Base-by-base conservation (phyloP, 2,113 vertebrate genomes). In the Aegotheles bennettii region DNA sequence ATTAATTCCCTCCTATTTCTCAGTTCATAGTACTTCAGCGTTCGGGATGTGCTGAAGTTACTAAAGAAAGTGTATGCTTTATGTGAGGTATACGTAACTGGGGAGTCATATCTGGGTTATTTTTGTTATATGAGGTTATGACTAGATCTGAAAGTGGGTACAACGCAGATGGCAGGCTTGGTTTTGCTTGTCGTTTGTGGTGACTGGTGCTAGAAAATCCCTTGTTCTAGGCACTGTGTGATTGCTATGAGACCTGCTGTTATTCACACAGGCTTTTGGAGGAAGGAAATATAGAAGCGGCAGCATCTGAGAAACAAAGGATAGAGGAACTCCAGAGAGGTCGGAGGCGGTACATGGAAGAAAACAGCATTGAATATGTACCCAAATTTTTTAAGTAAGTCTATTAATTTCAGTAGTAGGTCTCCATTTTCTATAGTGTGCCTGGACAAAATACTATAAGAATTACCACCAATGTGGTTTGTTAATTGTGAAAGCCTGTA, bases 301-400 rank as follows among this genome's bases (percentile, higher is more conserved):
- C 99, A 8, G 96, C 98, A 12, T 95, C 98, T 60, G 99, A 99
- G 82, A 99, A 99, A 82, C 99, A 99, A 97, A 98, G 99, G 80
- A 99, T 99, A 65, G 99, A 99, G 88, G 99, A 99, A 86, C 98
- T 99, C 47, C 99, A 99, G 97, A 98, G 99, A 92, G 94, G 95
- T 86, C 98, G 99, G 80, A 98, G 99, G 95, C 98, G 99, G 69
- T 99, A 98, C 97, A 98, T 99, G 96, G 99, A 99, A 45, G 99
- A 99, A 96, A 99, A 98, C 40, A 97, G 99, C 97, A 97, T 99
- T 92, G 99, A 98, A 97, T 98, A 99, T 36, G 98, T 98, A 98
- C 99, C 99, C 67, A 98, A 98, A 96, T 99, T 99, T 98, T 99
- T 99, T 98, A 99, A 98, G 99, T 99, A 96, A 99, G 98, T 97